Evolutionary conservation across 2,797 vertebrate genomes (phyloP).

Genomic region (Girardinus metallicus): DNA sequence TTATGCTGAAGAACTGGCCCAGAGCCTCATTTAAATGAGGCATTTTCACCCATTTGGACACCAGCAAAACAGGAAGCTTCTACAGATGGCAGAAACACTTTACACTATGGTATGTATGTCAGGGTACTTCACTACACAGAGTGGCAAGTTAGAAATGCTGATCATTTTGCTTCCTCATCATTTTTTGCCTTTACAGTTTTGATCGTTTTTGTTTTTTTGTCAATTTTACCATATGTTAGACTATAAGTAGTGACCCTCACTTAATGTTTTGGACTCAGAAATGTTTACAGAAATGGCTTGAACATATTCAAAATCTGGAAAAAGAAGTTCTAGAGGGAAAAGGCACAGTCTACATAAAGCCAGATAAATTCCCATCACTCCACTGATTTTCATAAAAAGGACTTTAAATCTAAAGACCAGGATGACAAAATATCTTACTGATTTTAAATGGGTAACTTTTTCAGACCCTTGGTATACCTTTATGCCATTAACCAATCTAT

Average conservation of each 20-base stretch:
- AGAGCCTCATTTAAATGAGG: constrained; percentile 10
- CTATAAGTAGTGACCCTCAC: not conserved
- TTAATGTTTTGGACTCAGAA: not conserved
- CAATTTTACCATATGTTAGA: not conserved
- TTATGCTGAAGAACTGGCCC: not conserved
- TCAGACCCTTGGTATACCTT: not conserved
- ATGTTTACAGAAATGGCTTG: not conserved
- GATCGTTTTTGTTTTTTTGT: not conserved
- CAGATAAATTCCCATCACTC: not conserved
- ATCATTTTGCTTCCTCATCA: not conserved
- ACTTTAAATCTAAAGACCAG: not conserved
- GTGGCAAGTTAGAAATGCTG: constrained; percentile 30
- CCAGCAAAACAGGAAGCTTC: constrained; percentile 3
- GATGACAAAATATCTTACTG: not conserved
- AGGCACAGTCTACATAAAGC: not conserved
- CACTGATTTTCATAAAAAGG: not conserved
- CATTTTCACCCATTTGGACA: not conserved
- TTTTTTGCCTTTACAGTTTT: not conserved
- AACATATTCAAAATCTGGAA: not conserved
- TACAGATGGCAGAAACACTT: not conserved
- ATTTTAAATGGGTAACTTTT: not conserved
- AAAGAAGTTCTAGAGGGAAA: not conserved
- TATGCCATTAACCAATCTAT: not conserved
- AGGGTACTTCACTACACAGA: constrained; percentile 21
- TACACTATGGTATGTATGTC: constrained; percentile 17